phyloP scores from a whole-genome alignment of 2,888 invertebrate species.

The Athetis lepigone region DNA sequence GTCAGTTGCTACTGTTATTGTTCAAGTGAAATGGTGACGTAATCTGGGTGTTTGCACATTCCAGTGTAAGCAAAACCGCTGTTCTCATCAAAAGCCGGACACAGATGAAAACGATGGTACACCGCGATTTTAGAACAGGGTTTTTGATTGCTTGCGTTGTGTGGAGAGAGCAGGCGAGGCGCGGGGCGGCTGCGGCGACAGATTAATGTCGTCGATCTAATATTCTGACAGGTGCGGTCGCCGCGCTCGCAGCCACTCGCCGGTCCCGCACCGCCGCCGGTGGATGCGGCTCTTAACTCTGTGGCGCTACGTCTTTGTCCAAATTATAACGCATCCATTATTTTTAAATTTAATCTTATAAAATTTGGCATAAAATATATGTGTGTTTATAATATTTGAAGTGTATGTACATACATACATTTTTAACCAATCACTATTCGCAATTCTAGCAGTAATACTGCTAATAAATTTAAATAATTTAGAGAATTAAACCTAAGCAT shows the following conservation, averaged over 20 bases:
- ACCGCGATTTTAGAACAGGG: slow-evolving; percentile 82
- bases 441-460: too few relatives aligned
- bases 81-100: slow-evolving; percentile 75
- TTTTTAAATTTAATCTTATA: background rate
- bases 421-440: background rate
- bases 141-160: slow-evolving; percentile 81
- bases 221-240: slow-evolving; percentile 85
- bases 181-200: slow-evolving; percentile 66
- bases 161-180: slow-evolving; percentile 24
- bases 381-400: too few relatives aligned
- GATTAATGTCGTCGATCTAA: slow-evolving; percentile 87
- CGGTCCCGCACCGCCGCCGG: slow-evolving; percentile 17
- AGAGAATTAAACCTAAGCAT: background rate
- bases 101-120: slow-evolving; percentile 79
- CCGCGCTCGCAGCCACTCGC: slow-evolving; percentile 40
- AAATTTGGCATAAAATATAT: too few relatives aligned
- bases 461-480: background rate
- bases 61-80: slow-evolving; percentile 11
- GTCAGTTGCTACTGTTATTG: background rate
- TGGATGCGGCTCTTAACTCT: slow-evolving; percentile 53
- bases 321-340: background rate
- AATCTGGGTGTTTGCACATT: background rate
- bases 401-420: too few relatives aligned
- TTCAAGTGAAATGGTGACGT: background rate
- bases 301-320: background rate